Base-by-base conservation (phyloP, 2,797 vertebrate genomes). In the Micromesistius poutassou region DNA sequence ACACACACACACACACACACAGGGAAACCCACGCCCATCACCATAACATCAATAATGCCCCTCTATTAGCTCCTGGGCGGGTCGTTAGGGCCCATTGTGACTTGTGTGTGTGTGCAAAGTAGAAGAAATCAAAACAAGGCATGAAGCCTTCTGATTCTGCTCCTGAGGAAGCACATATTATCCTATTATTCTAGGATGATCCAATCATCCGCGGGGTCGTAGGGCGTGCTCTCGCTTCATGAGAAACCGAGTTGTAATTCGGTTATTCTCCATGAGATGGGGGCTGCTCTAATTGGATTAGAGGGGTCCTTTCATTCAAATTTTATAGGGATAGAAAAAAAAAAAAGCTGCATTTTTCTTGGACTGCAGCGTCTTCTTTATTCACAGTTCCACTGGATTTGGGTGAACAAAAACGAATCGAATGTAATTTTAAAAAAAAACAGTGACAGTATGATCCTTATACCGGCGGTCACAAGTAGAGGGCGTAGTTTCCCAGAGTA, bases 401-500 rank as follows among this genome's bases (percentile, higher is more conserved):
- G 62, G 28, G 22, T 2, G 55, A 25, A n/a, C n/a, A n/a, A n/a
- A n/a, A n/a, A n/a, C n/a, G n/a, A n/a, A n/a, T n/a, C n/a, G n/a
- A n/a, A n/a, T n/a, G n/a, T n/a, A n/a, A n/a, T n/a, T n/a, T n/a
- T n/a, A n/a, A n/a, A n/a, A n/a, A n/a, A n/a, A n/a, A n/a, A n/a
- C n/a, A n/a, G 22, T 2, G 55, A 25, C 5, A n/a, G 62, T 68
- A 13, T 10, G n/a, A 16, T 28, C 8, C n/a, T 10, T 9, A 28
- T 68, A 28, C 62, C 62, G 62, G 7, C 25, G 62, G 62, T 68
- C n/a, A 55, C 90, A 93, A 90, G 86, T 46, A 94, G 93, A 88
- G 90, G 93, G 91, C 81, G 84, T 79, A 78, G 86, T 89, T 91
- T 82, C 82, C 82, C 78, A 82, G 77, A 36, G 68, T 79, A 86